Conservation (phyloP, 2,888 invertebrate species). For the Antitype chi region DNA sequence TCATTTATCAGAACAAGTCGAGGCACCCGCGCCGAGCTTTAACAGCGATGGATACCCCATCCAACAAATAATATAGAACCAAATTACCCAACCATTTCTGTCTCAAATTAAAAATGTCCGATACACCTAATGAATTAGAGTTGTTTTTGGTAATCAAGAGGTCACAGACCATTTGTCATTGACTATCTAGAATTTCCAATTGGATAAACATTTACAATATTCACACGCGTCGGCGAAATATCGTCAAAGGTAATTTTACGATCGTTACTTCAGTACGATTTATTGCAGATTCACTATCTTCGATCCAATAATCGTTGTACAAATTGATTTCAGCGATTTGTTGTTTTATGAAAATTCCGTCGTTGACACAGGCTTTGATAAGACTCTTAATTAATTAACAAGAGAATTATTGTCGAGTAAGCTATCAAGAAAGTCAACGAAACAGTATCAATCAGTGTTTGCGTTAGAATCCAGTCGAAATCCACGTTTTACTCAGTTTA, state of each 20-base stretch:
- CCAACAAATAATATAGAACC: conserved; percentile 70
- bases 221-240: conserved; percentile 41
- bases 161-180: conserved; percentile 62
- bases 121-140: conserved; percentile 58
- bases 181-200: conserved; percentile 50
- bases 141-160: conserved; percentile 58
- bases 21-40: conserved; percentile 72
- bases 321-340: conserved; percentile 59
- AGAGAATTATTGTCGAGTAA: conserved; percentile 53
- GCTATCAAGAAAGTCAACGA: conserved; percentile 59
- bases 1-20: conserved; percentile 88
- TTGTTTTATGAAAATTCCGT: conserved; percentile 61
- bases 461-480: conserved; percentile 61
- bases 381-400: conserved; percentile 49
- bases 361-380: conserved; percentile 45
- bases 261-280: conserved; percentile 37
- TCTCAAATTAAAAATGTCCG: conserved; percentile 56
- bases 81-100: conserved; percentile 54
- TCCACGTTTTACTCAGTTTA: conserved; percentile 74
- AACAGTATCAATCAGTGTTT: conserved; percentile 68
- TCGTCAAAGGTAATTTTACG: conserved; percentile 47
- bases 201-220: conserved; percentile 57
- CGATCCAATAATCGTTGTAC: conserved; percentile 49
- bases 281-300: conserved; percentile 56
- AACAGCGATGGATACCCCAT: conserved; percentile 74